Evolutionary conservation across 2,888 invertebrate genomes (phyloP).

Genomic region (Pteria penguin): DNA sequence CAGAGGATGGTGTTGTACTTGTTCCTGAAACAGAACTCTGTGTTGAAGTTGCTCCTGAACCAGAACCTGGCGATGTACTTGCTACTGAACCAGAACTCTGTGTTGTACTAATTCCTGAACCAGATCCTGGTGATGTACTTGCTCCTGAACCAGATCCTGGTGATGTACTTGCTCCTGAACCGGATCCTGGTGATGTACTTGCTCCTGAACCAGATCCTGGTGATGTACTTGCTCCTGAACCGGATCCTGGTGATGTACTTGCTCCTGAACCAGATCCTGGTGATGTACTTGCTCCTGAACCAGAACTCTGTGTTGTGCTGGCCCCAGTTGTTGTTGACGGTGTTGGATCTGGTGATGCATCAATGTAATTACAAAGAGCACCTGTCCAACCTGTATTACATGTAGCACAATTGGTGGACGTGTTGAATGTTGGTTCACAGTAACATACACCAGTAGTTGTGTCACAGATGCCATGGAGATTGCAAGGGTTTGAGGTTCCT

Average conservation of each 20-base stretch:
- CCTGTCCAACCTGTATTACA: conserved; percentile 52
- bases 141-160: neutral
- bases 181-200: neutral
- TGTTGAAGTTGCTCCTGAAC: neutral
- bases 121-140: neutral
- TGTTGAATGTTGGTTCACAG: conserved; percentile 47
- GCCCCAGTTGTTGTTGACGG: neutral
- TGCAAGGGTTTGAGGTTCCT: conserved; percentile 46
- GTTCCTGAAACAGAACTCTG: neutral
- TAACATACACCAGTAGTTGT: conserved; percentile 43
- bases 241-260: neutral
- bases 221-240: neutral
- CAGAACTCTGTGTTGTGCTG: neutral
- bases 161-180: neutral
- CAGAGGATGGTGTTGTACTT: neutral
- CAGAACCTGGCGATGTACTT: neutral
- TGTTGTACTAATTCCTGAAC: neutral
- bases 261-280: neutral
- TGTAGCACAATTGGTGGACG: conserved; percentile 41
- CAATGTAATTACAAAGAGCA: conserved; percentile 35
- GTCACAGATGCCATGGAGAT: conserved; percentile 49
- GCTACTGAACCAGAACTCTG: neutral
- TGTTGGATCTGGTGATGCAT: conserved; percentile 1
- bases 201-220: neutral
- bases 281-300: neutral